phyloP scores from a whole-genome alignment of 2,888 invertebrate genomes.

The Osedax frankpressi region DNA sequence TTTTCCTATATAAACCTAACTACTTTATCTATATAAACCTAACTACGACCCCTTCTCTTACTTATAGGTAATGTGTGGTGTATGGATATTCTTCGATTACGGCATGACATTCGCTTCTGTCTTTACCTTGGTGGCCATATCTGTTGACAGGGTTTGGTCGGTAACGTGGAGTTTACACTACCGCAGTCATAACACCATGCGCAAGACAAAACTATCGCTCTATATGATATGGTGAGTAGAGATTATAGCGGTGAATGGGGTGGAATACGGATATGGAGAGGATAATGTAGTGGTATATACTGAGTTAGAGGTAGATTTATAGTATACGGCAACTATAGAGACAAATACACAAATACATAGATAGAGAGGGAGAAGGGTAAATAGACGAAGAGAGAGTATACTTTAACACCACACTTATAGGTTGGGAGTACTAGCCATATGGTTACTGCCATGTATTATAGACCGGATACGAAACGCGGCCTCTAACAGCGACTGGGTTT shows the following conservation, averaged over 20 bases:
- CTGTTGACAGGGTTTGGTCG: conserved; percentile 36
- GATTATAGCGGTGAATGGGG: no score
- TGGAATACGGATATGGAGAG: no score
- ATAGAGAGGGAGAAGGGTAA: no score
- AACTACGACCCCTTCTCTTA: no score
- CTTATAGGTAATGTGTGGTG: conserved; percentile 32
- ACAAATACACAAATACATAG: no score
- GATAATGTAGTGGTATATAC: no score
- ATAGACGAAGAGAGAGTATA: no score
- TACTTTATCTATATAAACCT: no score
- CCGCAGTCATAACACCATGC: conserved; percentile 30
- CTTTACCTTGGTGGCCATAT: conserved; percentile 41
- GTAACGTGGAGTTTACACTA: conserved; percentile 34
- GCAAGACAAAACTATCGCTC: conserved; percentile 29
- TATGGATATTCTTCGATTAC: conserved; percentile 45
- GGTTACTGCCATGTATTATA: conserved; percentile 35
- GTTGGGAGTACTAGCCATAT: conserved; percentile 32
- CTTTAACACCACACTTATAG: no score
- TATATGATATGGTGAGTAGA: conserved; percentile 31
- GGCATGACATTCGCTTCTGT: conserved; percentile 45
- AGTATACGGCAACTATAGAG: no score
- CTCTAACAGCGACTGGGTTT: conserved; percentile 28
- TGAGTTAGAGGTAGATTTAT: no score
- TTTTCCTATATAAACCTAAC: no score
- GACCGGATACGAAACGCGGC: conserved; percentile 30